Conservation (phyloP, 2,113 vertebrate genomes). For the Tenrec ecaudatus region DNA sequence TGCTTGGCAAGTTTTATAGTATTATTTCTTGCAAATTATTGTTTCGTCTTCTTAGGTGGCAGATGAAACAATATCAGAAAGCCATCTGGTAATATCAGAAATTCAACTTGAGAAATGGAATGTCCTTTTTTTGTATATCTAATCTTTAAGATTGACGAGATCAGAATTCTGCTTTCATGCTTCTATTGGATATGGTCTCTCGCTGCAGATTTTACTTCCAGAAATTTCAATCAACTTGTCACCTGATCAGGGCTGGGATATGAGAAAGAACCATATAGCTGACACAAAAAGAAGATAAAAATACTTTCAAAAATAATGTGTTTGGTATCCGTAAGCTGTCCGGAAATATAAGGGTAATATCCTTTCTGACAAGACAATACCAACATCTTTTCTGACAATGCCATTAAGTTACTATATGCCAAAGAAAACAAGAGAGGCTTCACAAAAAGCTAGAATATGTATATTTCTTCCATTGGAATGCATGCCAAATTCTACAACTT, state of each 20-base stretch:
- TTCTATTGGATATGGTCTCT: not conserved
- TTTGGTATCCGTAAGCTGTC: constrained; percentile 15
- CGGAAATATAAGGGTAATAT: not conserved
- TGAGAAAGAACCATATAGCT: not conserved
- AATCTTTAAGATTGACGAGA: not conserved
- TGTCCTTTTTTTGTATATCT: not conserved
- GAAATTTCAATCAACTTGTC: not conserved
- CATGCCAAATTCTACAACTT: constrained; percentile 5
- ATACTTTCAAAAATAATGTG: not conserved
- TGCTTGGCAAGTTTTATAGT: not conserved
- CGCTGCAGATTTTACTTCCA: too few species aligned
- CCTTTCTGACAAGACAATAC: too few species aligned
- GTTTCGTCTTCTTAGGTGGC: not conserved
- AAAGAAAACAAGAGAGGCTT: not conserved
- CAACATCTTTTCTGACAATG: not conserved
- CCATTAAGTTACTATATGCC: not conserved
- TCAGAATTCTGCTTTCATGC: not conserved
- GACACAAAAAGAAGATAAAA: not conserved
- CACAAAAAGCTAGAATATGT: too few species aligned
- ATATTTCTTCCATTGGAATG: not conserved
- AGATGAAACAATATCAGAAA: not conserved
- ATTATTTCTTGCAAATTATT: not conserved
- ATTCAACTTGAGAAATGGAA: not conserved
- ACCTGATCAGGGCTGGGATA: not conserved
- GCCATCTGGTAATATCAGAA: not conserved